These are phyloP conservation scores for Ciconia stormi DNA, from an alignment of 2,113 vertebrate genomes.

Conservation along the genomic window DNA sequence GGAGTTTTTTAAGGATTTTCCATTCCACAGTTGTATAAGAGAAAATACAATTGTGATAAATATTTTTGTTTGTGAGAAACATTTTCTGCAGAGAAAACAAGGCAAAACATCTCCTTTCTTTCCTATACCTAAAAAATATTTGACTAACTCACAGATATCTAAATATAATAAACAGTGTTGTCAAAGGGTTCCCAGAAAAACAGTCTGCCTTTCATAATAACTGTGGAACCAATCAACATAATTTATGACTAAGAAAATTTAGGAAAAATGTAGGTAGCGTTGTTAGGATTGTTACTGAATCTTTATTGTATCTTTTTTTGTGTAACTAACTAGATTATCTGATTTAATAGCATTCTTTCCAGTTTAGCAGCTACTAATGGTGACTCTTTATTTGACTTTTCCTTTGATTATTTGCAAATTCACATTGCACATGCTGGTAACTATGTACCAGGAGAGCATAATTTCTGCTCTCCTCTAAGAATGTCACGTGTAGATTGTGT, in stretches of 20 bases:
- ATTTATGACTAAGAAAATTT: background rate
- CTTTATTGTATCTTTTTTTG: accelerated
- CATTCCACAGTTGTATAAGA: accelerated
- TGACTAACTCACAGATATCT: background rate
- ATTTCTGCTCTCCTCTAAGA: background rate
- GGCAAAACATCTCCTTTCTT: background rate
- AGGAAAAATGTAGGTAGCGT: background rate
- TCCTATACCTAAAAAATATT: background rate
- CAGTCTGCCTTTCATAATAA: background rate
- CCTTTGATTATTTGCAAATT: background rate
- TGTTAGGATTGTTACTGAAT: background rate
- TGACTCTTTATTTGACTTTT: background rate
- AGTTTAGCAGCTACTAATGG: background rate
- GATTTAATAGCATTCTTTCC: background rate
- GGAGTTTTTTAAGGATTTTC: background rate
- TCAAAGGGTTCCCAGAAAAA: background rate
- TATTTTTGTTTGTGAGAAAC: background rate
- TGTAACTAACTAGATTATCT: background rate
- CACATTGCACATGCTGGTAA: accelerated
- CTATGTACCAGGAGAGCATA: background rate
- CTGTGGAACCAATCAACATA: background rate
- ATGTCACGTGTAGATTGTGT: background rate
- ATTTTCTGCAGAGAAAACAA: background rate
- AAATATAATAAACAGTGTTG: background rate
- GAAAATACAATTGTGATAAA: background rate